phyloP scores from a whole-genome alignment of 1,140 invertebrate genomes.

The Hydropsyche tenuis region DNA sequence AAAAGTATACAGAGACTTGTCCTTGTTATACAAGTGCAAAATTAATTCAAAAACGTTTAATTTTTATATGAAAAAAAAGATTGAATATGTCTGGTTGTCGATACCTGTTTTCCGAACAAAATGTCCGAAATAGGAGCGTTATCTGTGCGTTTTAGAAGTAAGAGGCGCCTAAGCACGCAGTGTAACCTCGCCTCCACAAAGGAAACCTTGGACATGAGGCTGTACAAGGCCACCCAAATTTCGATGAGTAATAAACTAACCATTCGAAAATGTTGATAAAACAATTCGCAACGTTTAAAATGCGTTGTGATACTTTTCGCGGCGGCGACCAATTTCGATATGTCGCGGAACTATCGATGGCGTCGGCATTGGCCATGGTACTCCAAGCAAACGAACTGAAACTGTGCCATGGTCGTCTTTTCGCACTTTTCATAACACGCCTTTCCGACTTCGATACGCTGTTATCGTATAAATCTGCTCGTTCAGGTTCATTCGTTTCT shows the following conservation, averaged over 20 bases:
- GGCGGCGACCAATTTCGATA: conserved; percentile 7
- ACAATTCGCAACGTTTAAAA: too few species aligned
- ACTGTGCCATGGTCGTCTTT: conserved; percentile 35
- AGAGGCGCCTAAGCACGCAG: conserved; percentile 25
- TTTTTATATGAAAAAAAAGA: too few species aligned
- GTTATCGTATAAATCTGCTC: too few species aligned
- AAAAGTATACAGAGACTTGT: too few species aligned
- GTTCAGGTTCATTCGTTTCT: too few species aligned
- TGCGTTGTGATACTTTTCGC: too few species aligned
- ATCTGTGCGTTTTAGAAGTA: conserved; percentile 24
- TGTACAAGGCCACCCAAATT: conserved; percentile 30
- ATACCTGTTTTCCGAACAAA: background rate
- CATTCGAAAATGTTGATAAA: background rate
- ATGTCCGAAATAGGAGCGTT: conserved; percentile 24
- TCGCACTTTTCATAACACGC: conserved; percentile 29
- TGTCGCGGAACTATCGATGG: background rate
- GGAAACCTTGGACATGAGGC: conserved; percentile 39
- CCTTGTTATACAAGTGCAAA: too few species aligned
- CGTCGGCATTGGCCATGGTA: conserved; percentile 42
- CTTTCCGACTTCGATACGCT: too few species aligned
- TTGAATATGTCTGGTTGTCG: background rate
- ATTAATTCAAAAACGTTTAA: too few species aligned
- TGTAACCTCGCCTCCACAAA: conserved; percentile 35
- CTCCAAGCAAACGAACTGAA: conserved; percentile 44
- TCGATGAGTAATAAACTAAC: conserved; percentile 30